These are phyloP conservation scores for Ooceraea biroi DNA, from an alignment of 1,140 invertebrate species.

Conservation along the genomic window DNA sequence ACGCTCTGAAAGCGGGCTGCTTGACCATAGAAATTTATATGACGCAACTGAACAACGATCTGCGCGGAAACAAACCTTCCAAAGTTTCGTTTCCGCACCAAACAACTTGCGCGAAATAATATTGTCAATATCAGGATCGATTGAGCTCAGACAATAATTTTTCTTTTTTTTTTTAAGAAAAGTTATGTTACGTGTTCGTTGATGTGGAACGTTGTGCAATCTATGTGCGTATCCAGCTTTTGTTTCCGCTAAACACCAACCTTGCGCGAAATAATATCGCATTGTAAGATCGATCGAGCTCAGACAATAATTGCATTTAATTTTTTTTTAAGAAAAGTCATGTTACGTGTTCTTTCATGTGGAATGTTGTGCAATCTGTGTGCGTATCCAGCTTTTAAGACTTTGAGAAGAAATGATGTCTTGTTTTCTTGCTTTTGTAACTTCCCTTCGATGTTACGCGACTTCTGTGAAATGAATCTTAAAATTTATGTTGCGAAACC, in stretches of 20 bases:
- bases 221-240: not conserved
- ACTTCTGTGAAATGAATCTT: slow-evolving; percentile 8
- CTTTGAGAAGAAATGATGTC: not conserved
- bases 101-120: not conserved
- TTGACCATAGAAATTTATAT: slow-evolving; percentile 88
- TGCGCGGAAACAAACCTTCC: slow-evolving; percentile 49
- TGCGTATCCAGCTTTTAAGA: not conserved
- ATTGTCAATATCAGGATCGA: not conserved
- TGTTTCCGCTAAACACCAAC: not conserved
- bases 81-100: not conserved
- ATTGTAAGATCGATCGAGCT: slow-evolving; percentile 10
- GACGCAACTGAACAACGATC: slow-evolving; percentile 73
- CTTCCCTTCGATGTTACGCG: not conserved
- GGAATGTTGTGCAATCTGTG: not conserved
- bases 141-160: slow-evolving; percentile 22
- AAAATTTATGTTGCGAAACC: not conserved
- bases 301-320: slow-evolving; percentile 16
- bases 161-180: not conserved
- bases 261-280: not conserved
- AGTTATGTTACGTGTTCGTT: not conserved
- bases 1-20: slow-evolving; percentile 91
- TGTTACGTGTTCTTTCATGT: not conserved
- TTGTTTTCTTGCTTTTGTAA: not conserved
- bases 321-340: not conserved
- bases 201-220: not conserved